Evolutionary conservation across 1,140 invertebrate species (phyloP).

Genomic region (Orius insidiosus): DNA sequence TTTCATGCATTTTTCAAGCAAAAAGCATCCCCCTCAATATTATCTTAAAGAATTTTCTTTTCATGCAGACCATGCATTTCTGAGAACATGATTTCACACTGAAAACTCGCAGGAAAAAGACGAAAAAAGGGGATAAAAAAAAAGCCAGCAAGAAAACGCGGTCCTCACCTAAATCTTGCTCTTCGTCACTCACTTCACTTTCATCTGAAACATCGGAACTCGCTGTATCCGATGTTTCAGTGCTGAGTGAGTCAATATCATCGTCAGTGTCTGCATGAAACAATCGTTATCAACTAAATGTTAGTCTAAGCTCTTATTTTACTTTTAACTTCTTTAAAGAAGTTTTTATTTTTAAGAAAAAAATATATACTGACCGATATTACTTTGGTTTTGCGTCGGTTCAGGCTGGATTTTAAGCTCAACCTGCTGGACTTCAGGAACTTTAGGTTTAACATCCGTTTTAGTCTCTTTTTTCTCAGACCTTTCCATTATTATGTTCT

Average conservation of each 20-base stretch:
- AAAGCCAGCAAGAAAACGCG: not conserved
- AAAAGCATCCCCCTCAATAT: too few species aligned
- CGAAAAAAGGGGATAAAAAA: conserved; percentile 2
- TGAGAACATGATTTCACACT: too few species aligned
- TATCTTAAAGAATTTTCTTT: too few species aligned
- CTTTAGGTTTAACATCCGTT: conserved; percentile 10
- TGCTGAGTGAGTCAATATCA: conserved; percentile 14
- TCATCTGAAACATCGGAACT: conserved; percentile 16
- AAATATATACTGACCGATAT: conserved; percentile 13
- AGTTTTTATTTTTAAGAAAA: conserved; percentile 3
- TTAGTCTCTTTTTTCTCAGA: not conserved
- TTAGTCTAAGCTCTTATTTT: conserved; percentile 2
- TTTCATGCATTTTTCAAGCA: too few species aligned
- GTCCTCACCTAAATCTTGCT: conserved; percentile 11
- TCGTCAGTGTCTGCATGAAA: conserved; percentile 13
- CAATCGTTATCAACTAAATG: not conserved
- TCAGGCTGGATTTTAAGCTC: conserved; percentile 16
- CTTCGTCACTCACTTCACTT: conserved; percentile 10
- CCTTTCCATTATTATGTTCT: conserved; percentile 7
- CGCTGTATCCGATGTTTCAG: conserved; percentile 15
- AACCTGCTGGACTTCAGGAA: conserved; percentile 14
- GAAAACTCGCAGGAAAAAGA: conserved; percentile 1
- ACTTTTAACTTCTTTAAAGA: too few species aligned
- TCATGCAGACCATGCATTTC: too few species aligned
- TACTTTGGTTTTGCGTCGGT: conserved; percentile 13